Evolutionary conservation across 2,113 vertebrate genomes (phyloP).

Genomic region (Sphyrna mokarran): DNA sequence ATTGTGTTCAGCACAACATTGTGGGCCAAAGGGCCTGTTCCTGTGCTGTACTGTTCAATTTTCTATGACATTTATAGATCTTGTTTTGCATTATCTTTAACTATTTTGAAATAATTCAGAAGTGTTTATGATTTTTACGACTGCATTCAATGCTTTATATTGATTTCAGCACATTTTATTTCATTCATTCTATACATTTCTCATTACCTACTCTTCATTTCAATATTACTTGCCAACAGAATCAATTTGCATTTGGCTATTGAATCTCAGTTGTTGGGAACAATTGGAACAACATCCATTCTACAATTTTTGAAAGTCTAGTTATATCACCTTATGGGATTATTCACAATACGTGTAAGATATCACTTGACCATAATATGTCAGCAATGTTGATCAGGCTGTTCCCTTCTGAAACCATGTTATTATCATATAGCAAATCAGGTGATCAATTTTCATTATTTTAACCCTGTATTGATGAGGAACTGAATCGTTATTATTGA

Average conservation of each 20-base stretch:
- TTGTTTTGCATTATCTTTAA: neutral
- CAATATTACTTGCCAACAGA: neutral
- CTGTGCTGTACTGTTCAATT: too few species aligned
- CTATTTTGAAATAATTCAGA: neutral
- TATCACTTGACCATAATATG: neutral
- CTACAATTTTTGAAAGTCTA: neutral
- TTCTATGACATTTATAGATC: neutral
- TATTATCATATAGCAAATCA: neutral
- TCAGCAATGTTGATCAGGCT: neutral
- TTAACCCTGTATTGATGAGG: neutral
- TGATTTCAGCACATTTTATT: slow-evolving; percentile 3
- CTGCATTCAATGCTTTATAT: neutral
- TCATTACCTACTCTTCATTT: neutral
- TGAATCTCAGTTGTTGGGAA: neutral
- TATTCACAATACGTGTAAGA: neutral
- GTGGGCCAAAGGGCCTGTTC: too few species aligned
- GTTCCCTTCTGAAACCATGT: neutral
- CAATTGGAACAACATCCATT: neutral
- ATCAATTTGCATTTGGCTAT: neutral
- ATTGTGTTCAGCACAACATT: too few species aligned
- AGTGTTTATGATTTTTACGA: neutral
- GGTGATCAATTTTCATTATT: neutral
- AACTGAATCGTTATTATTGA: neutral
- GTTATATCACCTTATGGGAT: neutral
- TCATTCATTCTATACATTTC: neutral